Percentiles rank a stretch among this genome's conserved stretches.
These are phyloP conservation scores for Mya arenaria DNA, from an alignment of 1,140 invertebrate species.

Conservation along the genomic window DNA sequence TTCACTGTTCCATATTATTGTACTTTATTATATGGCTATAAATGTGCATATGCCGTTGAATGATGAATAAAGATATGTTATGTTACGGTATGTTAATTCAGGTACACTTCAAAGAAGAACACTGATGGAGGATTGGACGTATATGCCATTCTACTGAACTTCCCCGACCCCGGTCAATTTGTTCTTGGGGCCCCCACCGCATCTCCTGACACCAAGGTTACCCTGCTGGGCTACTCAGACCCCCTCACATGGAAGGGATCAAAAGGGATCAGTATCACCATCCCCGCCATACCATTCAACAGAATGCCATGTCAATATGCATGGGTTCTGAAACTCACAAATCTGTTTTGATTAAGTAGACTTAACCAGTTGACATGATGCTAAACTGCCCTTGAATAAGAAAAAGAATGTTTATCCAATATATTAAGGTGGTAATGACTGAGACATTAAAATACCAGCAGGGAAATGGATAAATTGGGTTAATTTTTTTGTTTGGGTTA, in stretches of 20 bases:
- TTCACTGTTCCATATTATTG: too few relatives aligned
- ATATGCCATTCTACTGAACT: slow-evolving; percentile 66
- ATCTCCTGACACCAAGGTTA: slow-evolving; percentile 57
- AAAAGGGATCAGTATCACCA: slow-evolving; percentile 57
- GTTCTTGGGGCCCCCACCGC: slow-evolving; percentile 63
- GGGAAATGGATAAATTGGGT: too few relatives aligned
- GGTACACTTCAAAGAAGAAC: slow-evolving; percentile 67
- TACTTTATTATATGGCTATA: too few relatives aligned
- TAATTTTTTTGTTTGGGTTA: too few relatives aligned
- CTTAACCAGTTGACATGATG: too few relatives aligned
- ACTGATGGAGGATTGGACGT: slow-evolving; percentile 29
- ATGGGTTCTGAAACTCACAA: slow-evolving; percentile 70
- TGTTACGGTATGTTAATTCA: too few relatives aligned
- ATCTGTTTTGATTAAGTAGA: slow-evolving; percentile 30
- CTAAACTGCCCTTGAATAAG: too few relatives aligned
- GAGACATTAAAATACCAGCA: too few relatives aligned
- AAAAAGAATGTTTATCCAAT: too few relatives aligned
- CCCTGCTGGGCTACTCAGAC: slow-evolving; percentile 64
- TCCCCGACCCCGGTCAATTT: slow-evolving; percentile 59
- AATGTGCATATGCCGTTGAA: too few relatives aligned
- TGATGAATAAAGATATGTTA: too few relatives aligned
- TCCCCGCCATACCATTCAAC: slow-evolving; percentile 64
- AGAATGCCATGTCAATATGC: slow-evolving; percentile 71
- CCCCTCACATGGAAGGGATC: slow-evolving; percentile 50
- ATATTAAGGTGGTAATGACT: too few relatives aligned